phyloP scores from a whole-genome alignment of 2,888 invertebrate genomes.

The Beris chalybata region DNA sequence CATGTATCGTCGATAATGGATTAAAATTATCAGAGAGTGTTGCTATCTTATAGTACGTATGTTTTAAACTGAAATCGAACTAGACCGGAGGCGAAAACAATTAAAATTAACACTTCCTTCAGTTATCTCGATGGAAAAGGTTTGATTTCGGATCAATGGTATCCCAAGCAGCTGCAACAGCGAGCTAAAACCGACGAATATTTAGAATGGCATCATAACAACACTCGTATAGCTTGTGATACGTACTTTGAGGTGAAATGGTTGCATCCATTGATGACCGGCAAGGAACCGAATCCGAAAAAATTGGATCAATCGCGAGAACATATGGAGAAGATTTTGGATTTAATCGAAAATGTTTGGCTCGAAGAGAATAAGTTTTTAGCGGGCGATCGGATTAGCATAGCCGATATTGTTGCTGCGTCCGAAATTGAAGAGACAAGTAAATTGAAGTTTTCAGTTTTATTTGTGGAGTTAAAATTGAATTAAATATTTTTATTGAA shows the following conservation, averaged over 20 bases:
- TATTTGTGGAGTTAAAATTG: no score
- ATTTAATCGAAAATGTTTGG: conserved; percentile 65
- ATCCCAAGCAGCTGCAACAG: conserved; percentile 64
- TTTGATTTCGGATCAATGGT: conserved; percentile 60
- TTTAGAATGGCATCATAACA: conserved; percentile 71
- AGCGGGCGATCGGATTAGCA: conserved; percentile 63
- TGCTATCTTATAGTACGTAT: conserved; percentile 65
- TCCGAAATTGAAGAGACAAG: conserved; percentile 79
- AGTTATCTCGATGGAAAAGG: conserved; percentile 56
- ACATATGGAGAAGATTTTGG: conserved; percentile 63
- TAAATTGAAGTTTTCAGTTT: conserved; percentile 51
- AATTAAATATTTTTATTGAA: conserved; percentile 22
- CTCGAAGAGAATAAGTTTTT: conserved; percentile 60
- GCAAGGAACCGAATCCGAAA: conserved; percentile 54
- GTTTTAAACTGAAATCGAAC: no score
- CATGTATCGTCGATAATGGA: conserved; percentile 68
- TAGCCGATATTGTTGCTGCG: conserved; percentile 75
- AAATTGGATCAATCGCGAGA: conserved; percentile 53
- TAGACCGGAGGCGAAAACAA: no score
- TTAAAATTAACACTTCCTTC: not conserved
- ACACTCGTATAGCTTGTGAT: conserved; percentile 62
- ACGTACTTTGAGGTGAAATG: conserved; percentile 62
- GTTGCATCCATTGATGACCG: conserved; percentile 59
- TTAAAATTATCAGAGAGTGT: conserved; percentile 69
- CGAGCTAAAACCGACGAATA: conserved; percentile 63